Percentiles rank a stretch among this genome's conserved stretches.
phyloP scores from a whole-genome alignment of 2,888 invertebrate genomes.

The Ichneumoninae sp. region DNA sequence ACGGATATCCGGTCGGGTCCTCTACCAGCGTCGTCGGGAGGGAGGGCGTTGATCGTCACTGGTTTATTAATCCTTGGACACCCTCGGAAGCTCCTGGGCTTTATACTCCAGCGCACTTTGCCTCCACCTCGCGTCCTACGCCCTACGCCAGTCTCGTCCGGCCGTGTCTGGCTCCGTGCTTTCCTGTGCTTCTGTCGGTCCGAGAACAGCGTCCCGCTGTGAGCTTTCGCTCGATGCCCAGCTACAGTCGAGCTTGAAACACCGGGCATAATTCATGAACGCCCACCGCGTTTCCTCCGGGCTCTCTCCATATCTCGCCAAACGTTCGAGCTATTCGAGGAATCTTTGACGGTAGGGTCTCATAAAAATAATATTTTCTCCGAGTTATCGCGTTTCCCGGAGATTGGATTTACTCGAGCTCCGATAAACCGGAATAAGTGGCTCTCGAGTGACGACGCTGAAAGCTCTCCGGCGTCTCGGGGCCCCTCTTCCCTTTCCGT shows the following conservation, averaged over 20 bases:
- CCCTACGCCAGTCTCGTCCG: conserved; percentile 33
- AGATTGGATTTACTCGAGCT: conserved; percentile 23
- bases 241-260: conserved; percentile 35
- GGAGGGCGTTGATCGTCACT: conserved; percentile 73
- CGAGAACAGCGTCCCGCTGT: conserved; percentile 39
- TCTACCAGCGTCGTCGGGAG: conserved; percentile 59
- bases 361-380: conserved; percentile 17
- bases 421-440: conserved; percentile 37
- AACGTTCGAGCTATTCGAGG: background rate
- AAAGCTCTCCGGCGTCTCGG: conserved; percentile 23
- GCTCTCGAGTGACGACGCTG: conserved; percentile 19
- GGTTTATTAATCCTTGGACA: conserved; percentile 79
- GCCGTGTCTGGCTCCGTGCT: conserved; percentile 50
- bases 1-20: conserved; percentile 64
- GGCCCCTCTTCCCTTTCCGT: background rate
- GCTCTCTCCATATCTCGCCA: background rate
- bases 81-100: conserved; percentile 73
- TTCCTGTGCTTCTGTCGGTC: conserved; percentile 51
- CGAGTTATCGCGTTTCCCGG: background rate
- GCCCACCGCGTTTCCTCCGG: background rate
- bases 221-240: conserved; percentile 40
- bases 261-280: conserved; percentile 39
- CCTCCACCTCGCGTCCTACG: conserved; percentile 55
- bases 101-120: conserved; percentile 68
- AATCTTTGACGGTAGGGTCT: conserved; percentile 9